These are phyloP conservation scores for Anarhynchus alexandrinus DNA, from an alignment of 2,113 vertebrate species.

Conservation along the genomic window DNA sequence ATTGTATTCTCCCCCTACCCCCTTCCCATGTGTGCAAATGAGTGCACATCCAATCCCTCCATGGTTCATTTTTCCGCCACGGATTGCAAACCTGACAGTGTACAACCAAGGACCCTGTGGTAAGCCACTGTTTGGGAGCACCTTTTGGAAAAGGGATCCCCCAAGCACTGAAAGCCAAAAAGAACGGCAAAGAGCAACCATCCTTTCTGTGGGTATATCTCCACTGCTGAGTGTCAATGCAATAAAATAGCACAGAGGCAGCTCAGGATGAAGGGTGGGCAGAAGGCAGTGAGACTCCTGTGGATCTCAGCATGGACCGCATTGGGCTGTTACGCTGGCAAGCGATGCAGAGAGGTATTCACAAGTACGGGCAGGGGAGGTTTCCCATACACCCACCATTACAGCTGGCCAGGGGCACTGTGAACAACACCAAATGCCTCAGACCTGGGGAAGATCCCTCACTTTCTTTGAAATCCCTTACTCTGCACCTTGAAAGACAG, in stretches of 20 bases:
- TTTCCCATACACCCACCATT: background rate
- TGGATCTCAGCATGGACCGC: background rate
- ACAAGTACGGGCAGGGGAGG: background rate
- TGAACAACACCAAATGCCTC: background rate
- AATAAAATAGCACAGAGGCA: background rate
- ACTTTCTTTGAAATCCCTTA: background rate
- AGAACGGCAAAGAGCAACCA: background rate
- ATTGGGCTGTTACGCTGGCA: background rate
- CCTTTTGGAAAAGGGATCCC: background rate
- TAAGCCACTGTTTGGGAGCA: background rate
- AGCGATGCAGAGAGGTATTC: background rate
- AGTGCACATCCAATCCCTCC: background rate
- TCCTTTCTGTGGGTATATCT: background rate
- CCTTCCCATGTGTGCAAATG: background rate
- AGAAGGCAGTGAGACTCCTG: background rate
- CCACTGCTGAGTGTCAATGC: background rate
- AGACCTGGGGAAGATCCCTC: background rate
- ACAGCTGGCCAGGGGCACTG: background rate
- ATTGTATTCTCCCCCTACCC: background rate
- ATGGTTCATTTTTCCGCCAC: rapidly evolving
- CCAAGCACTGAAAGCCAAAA: background rate
- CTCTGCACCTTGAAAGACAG: background rate
- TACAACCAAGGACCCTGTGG: background rate
- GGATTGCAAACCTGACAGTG: background rate
- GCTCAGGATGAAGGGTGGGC: background rate